Evolutionary conservation across 2,888 invertebrate genomes (phyloP), one percentile per base, ranked within the genome.

Genomic region (Stratiomys singularior): DNA sequence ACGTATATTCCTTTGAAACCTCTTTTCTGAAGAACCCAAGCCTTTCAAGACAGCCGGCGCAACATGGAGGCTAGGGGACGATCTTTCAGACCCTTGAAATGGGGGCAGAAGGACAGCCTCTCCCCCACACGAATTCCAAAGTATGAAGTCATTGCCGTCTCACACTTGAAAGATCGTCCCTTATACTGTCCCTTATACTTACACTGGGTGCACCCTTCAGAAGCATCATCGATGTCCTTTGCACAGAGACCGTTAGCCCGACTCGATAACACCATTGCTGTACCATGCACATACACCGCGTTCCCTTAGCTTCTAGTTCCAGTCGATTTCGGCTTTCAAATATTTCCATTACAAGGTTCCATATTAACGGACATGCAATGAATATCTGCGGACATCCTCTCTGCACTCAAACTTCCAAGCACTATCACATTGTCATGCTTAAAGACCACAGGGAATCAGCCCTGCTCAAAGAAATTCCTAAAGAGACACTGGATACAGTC

Each of bases 331-430:
- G 5, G 7, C 9, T 27, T 23, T 9, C 23, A 63, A 27, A 18
- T n/a, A n/a, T 9, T 9, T 63, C 63, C 63, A 63, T 63, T 27
- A 63, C n/a, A 9, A 63, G 63, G 27, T 63, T 63, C 21, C 63
- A 63, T 15, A 63, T 63, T 9, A 25, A 63, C 25, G 63, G n/a
- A 63, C 63, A 21, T 0, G 27, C 63, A n/a, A 63, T 25, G 27
- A 27, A 63, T 11, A 21, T 27, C 63, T 63, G 63, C 1, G 63
- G 63, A 25, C 63, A 63, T 3, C 63, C 1, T 9, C 63, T 5
- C 63, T 7, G 3, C 9, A 1, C 63, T 5, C n/a, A 5, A 9
- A 25, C 25, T 7, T 11, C 3, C 27, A 25, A n/a, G n/a, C 4
- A 56, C 11, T n/a, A 56, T n/a, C 5, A 56, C 56, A 5, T 13